phyloP scores from a whole-genome alignment of 2,888 invertebrate genomes.

The Eupeodes latifasciatus region DNA sequence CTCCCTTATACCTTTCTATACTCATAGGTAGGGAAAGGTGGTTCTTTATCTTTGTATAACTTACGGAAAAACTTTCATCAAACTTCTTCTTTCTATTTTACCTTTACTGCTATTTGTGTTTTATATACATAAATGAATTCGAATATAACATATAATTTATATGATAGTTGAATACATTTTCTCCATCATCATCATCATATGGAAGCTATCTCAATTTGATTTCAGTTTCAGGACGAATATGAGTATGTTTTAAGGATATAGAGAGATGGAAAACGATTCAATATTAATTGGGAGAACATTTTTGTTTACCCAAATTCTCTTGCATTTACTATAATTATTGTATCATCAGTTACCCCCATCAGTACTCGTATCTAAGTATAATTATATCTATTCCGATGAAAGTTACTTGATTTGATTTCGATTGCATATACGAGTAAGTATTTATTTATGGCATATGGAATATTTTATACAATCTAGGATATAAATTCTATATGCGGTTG shows the following conservation, averaged over 20 bases:
- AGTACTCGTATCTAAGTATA: background rate
- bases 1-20: background rate
- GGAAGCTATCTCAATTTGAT: background rate
- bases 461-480: background rate
- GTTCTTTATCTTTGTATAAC: too few relatives aligned
- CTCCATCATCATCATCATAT: background rate
- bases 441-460: background rate
- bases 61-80: slow-evolving; percentile 3
- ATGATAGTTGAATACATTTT: slow-evolving; percentile 3
- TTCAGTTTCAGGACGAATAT: background rate
- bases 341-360: too few relatives aligned
- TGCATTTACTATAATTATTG: background rate
- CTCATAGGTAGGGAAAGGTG: too few relatives aligned
- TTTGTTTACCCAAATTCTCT: background rate
- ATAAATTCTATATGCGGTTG: background rate
- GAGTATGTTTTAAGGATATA: too few relatives aligned
- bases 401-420: slow-evolving; percentile 5
- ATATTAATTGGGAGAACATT: slow-evolving; percentile 4
- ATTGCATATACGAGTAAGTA: background rate
- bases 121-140: background rate
- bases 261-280: background rate
- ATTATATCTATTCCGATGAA: background rate
- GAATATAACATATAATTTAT: background rate
- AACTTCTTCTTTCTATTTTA: slow-evolving; percentile 15
- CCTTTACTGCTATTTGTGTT: background rate